Base-by-base conservation (phyloP, 2,888 invertebrate genomes). In the Selenia dentaria region DNA sequence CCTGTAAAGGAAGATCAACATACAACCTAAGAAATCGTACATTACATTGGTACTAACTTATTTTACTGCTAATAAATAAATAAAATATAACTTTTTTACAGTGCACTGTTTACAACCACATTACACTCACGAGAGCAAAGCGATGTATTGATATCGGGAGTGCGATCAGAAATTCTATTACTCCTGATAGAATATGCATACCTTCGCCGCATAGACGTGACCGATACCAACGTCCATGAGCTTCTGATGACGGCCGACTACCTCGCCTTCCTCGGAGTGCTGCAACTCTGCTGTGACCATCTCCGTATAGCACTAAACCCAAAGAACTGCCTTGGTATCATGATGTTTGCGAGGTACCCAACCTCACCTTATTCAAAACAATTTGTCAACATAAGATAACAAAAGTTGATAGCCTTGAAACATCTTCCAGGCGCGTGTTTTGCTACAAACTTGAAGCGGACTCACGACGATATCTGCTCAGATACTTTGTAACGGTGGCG, bases 191-290 rank as follows among this genome's bases (percentile, higher is more conserved):
- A 96, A 60, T 98, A 96, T 79, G 96, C 97, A 0, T 98, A 98
- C 80, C 89, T 97, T 27, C 92, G 97, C 38, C 94, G 94, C 55
- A 92, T 96, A 39, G 93, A 94, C 48, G 93, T 98, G 13, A 94
- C 92, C 45, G 92, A 93, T 24, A 92, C 94, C 20, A 98, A 97
- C 71, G 97, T 97, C 0, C 95, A 95, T 66, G 93, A 94, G 65
- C 88, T 98, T 8, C 91, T 98, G 26, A 94, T 95, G 62, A 95
- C 96, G 0, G 96, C 98, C 2, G 98, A 98, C 86, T 98, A 97
- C 75, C 93, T 98, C 40, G 95, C 96, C 64, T 95, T 98, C 58
- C 88, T 95, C 31, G 96, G 96, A 0, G 93, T 98, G 29, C 91
- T 97, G 36, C 93, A 95, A 56, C 92, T 95, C 11, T 98, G 98